Evolutionary conservation across 2,113 vertebrate species (phyloP).

Genomic region (Burhinus oedicnemus): DNA sequence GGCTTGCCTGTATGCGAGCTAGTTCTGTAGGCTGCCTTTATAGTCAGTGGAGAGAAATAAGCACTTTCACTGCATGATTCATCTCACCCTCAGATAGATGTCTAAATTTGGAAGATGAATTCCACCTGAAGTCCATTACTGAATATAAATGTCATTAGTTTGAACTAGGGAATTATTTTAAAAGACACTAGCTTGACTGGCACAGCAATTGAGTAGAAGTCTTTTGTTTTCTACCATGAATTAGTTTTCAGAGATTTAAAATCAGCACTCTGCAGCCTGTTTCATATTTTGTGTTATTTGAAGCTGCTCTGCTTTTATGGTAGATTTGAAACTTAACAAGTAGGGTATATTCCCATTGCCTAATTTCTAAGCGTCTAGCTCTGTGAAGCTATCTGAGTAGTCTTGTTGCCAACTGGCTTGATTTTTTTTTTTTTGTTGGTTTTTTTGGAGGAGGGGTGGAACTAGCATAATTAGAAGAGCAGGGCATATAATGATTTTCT

Average conservation of each 20-base stretch:
- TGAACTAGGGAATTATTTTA: background rate
- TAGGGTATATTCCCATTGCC: background rate
- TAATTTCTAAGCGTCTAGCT: background rate
- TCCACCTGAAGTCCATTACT: conserved; percentile 57
- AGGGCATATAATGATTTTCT: background rate
- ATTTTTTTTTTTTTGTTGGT: background rate
- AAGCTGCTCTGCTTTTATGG: background rate
- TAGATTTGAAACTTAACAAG: background rate
- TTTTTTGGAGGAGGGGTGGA: background rate
- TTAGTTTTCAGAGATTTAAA: background rate
- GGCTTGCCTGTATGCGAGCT: background rate
- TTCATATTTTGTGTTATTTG: background rate
- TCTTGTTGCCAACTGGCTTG: background rate
- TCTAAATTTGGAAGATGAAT: conserved; percentile 60
- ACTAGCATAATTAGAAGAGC: background rate
- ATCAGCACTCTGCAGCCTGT: background rate
- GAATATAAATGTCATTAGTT: conserved; percentile 37
- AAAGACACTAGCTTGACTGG: background rate
- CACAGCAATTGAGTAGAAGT: background rate
- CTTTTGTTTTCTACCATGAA: background rate
- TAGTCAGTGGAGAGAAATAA: conserved; percentile 46
- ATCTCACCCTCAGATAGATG: conserved; percentile 51
- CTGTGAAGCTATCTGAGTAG: background rate
- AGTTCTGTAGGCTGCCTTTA: conserved; percentile 17
- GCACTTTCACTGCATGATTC: conserved; percentile 50